phyloP scores from a whole-genome alignment of 2,113 vertebrate genomes.

The Monopterus albus region DNA sequence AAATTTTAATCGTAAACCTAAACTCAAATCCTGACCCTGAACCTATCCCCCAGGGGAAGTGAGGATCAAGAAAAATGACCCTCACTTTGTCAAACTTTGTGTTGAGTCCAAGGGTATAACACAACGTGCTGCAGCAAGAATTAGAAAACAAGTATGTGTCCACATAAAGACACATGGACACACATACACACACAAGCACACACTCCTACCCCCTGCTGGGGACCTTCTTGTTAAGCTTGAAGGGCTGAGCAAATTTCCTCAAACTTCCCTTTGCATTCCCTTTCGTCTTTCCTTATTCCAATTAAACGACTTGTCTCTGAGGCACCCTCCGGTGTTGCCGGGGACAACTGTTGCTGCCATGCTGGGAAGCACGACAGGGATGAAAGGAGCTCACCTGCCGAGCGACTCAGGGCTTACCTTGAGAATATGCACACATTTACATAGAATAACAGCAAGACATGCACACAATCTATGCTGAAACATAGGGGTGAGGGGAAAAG shows the following conservation, averaged over 20 bases:
- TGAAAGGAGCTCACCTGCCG: conserved; percentile 83
- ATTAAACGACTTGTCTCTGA: conserved; percentile 75
- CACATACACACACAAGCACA: neutral
- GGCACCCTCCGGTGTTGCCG: conserved; percentile 67
- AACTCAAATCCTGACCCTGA: neutral
- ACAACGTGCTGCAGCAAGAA: conserved; percentile 8
- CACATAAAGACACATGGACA: conserved; percentile 4
- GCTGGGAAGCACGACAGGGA: conserved; percentile 63
- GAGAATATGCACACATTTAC: conserved; percentile 48
- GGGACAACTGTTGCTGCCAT: conserved; percentile 50
- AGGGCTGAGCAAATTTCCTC: conserved; percentile 63
- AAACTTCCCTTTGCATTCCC: conserved; percentile 53
- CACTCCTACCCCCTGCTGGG: conserved; percentile 59
- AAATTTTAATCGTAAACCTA: conserved; percentile 8
- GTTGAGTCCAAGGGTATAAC: neutral
- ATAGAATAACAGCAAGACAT: conserved; percentile 24
- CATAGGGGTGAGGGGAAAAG: conserved; percentile 45
- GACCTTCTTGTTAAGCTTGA: conserved; percentile 69
- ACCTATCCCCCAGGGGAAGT: neutral
- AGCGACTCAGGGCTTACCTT: conserved; percentile 73
- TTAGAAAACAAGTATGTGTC: conserved; percentile 30
- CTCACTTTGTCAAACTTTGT: neutral
- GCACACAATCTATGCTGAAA: conserved; percentile 27
- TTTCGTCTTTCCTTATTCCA: conserved; percentile 70
- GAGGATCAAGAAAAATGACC: no score